These are phyloP conservation scores for Arothron firmamentum DNA, from an alignment of 2,113 vertebrate species.

Conservation along the genomic window DNA sequence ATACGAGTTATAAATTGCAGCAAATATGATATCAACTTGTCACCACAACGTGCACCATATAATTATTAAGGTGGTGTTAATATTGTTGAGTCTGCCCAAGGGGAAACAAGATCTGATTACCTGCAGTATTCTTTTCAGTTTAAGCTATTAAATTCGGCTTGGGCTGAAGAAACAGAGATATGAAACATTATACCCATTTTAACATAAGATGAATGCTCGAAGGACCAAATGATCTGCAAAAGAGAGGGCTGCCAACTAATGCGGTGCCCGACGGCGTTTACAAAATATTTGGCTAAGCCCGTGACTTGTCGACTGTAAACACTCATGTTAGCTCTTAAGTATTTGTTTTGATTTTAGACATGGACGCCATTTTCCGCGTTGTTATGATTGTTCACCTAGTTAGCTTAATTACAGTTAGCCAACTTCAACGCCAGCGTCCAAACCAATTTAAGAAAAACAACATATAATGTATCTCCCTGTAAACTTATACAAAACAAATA, in stretches of 20 bases:
- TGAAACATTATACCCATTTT: too few species aligned
- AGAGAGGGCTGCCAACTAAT: not conserved
- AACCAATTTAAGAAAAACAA: not conserved
- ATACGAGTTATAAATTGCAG: too few species aligned
- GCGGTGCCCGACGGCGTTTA: not conserved
- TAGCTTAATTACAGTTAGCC: constrained; percentile 18
- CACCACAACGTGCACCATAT: too few species aligned
- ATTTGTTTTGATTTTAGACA: constrained; percentile 13
- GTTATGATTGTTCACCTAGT: constrained; percentile 36
- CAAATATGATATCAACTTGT: too few species aligned
- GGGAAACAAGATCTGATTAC: too few species aligned
- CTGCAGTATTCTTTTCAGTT: too few species aligned
- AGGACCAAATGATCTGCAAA: too few species aligned
- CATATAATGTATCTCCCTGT: not conserved
- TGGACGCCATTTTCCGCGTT: constrained; percentile 40
- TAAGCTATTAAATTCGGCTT: too few species aligned
- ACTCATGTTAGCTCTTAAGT: not conserved
- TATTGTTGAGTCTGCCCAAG: too few species aligned
- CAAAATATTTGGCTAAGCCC: not conserved
- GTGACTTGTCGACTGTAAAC: constrained; percentile 28
- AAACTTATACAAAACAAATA: not conserved
- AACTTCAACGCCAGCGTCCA: not conserved
- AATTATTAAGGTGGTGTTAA: too few species aligned
- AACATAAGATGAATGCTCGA: too few species aligned
- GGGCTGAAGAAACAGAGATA: too few species aligned